Evolutionary conservation across 2,888 invertebrate species (phyloP).

Genomic region (Andrena bucephala): DNA sequence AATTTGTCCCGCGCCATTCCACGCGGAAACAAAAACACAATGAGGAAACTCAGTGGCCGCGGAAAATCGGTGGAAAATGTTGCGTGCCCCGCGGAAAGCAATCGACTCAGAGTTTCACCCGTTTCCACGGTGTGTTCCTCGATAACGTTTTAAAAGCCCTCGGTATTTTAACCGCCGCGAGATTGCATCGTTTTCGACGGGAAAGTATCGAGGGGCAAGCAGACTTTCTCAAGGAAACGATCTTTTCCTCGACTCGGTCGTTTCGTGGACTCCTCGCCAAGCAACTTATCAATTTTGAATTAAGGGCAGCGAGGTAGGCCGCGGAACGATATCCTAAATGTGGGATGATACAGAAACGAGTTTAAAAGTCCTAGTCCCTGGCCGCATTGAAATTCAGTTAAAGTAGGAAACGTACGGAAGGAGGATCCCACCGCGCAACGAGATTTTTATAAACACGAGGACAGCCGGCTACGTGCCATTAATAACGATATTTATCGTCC

Average conservation of each 20-base stretch:
- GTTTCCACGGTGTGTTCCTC: background rate
- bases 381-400: conserved; percentile 56
- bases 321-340: conserved; percentile 51
- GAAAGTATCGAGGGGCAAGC: background rate
- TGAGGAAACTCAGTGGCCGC: background rate
- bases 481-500: conserved; percentile 49
- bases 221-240: conserved; percentile 8
- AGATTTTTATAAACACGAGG: conserved; percentile 45
- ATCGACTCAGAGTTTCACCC: conserved; percentile 10
- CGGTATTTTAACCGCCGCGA: background rate
- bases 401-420: conserved; percentile 40
- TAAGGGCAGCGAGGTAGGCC: conserved; percentile 34
- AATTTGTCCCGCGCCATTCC: background rate
- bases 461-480: conserved; percentile 17
- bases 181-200: background rate
- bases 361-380: conserved; percentile 46
- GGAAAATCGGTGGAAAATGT: background rate
- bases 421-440: conserved; percentile 22
- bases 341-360: conserved; percentile 52
- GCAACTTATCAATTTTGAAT: conserved; percentile 64
- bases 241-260: background rate
- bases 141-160: background rate
- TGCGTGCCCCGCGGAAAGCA: background rate
- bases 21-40: background rate
- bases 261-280: conserved; percentile 26